Conservation (phyloP, 2,113 vertebrate genomes). For the Erythrocercus mccallii region DNA sequence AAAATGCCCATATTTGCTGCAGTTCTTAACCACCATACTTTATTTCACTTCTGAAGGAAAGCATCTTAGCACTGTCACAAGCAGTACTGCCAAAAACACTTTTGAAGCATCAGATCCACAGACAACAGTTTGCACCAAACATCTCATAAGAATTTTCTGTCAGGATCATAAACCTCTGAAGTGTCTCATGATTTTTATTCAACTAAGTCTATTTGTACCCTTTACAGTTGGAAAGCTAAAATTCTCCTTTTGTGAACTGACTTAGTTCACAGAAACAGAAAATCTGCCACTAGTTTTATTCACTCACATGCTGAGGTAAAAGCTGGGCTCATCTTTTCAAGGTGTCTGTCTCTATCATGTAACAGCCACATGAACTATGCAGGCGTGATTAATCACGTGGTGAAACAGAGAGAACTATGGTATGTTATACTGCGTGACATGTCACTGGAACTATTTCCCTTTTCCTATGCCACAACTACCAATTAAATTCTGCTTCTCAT, state of each 20-base stretch:
- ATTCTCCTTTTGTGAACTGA: neutral
- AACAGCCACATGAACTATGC: neutral
- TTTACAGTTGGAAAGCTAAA: neutral
- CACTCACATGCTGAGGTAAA: neutral
- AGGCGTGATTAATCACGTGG: neutral
- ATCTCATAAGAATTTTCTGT: neutral
- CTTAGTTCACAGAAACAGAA: neutral
- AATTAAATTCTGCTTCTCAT: neutral
- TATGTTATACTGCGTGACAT: neutral
- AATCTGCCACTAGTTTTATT: neutral
- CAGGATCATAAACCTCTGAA: neutral
- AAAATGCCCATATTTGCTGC: neutral
- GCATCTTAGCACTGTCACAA: neutral
- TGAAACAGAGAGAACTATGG: neutral
- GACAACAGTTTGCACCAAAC: neutral
- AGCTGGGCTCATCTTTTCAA: neutral
- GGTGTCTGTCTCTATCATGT: neutral
- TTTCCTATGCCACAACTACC: neutral
- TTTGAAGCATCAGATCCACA: neutral
- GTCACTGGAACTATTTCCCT: neutral
- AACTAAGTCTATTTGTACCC: neutral
- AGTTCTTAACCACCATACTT: neutral
- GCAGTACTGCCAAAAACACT: neutral
- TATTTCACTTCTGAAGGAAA: neutral
- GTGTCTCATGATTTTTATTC: neutral